Evolutionary conservation across 2,797 vertebrate genomes (phyloP).

Genomic region (Esox lucius): DNA sequence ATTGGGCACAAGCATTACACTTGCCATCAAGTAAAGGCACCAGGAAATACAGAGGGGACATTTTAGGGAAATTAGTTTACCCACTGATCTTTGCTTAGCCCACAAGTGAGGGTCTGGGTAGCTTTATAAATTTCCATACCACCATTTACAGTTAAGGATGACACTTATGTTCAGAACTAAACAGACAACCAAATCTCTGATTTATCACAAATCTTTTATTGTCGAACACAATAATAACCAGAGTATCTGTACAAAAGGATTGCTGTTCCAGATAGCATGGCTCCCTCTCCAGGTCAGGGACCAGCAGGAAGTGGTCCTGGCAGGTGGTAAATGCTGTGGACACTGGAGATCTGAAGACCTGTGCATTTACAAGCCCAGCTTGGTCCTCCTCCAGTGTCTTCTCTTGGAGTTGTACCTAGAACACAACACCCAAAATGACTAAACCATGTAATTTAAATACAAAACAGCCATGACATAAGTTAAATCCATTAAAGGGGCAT

Average conservation of each 20-base stretch:
- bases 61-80: too few relatives aligned
- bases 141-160: background rate
- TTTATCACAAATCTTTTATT: conserved; percentile 75
- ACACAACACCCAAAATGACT: background rate
- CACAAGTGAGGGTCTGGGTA: too few relatives aligned
- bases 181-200: conserved; percentile 16
- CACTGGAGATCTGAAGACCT: conserved; percentile 37
- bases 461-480: background rate
- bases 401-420: conserved; percentile 94
- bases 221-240: conserved; percentile 69
- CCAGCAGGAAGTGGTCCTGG: conserved; percentile 59
- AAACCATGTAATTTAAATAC: background rate
- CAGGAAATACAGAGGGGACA: too few relatives aligned
- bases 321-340: conserved; percentile 37
- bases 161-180: background rate
- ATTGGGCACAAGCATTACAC: too few relatives aligned
- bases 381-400: conserved; percentile 93
- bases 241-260: conserved; percentile 78
- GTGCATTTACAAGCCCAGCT: conserved; percentile 82
- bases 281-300: conserved; percentile 48
- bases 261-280: conserved; percentile 61
- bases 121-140: too few relatives aligned
- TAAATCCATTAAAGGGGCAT: background rate
- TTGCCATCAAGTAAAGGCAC: too few relatives aligned
- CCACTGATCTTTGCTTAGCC: too few relatives aligned